Percentiles rank a stretch among this genome's conserved stretches.
phyloP scores from a whole-genome alignment of 2,888 invertebrate genomes.

The Oscheius sp. region DNA sequence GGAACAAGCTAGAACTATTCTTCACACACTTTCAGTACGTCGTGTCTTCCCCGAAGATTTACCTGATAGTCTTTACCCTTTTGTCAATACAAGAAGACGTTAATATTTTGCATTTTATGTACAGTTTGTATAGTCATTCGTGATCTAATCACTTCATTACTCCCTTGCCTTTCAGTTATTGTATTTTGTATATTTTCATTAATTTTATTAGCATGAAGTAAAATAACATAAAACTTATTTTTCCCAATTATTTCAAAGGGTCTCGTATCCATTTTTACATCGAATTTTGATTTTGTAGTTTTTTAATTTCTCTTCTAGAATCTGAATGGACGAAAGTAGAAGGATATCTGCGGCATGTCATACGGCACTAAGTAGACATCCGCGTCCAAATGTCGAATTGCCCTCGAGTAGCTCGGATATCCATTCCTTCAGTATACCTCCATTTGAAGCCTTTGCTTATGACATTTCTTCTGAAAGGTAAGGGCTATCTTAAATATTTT shows the following conservation, averaged over 20 bases:
- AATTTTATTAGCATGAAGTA: background rate
- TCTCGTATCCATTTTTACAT: background rate
- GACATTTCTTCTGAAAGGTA: background rate
- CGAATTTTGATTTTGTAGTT: background rate
- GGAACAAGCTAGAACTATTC: slow-evolving; percentile 33
- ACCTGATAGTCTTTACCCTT: slow-evolving; percentile 30
- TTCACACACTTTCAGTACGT: slow-evolving; percentile 19
- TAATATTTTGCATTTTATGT: slow-evolving; percentile 15
- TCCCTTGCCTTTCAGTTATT: slow-evolving; percentile 4
- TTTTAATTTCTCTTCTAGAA: background rate
- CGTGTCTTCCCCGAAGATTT: slow-evolving; percentile 31
- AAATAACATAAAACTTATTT: background rate
- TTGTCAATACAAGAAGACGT: slow-evolving; percentile 26
- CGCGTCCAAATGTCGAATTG: too few relatives aligned
- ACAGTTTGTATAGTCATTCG: background rate
- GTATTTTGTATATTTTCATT: slow-evolving; percentile 4
- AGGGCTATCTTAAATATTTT: background rate
- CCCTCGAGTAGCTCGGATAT: background rate
- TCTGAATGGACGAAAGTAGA: background rate
- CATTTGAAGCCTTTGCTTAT: slow-evolving; percentile 25
- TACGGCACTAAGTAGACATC: background rate
- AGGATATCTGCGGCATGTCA: background rate
- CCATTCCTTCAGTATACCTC: slow-evolving; percentile 1
- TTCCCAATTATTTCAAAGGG: background rate
- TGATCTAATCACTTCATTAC: slow-evolving; percentile 4